Conservation (phyloP, 2,113 vertebrate genomes). For the Nyctibius bracteatus region DNA sequence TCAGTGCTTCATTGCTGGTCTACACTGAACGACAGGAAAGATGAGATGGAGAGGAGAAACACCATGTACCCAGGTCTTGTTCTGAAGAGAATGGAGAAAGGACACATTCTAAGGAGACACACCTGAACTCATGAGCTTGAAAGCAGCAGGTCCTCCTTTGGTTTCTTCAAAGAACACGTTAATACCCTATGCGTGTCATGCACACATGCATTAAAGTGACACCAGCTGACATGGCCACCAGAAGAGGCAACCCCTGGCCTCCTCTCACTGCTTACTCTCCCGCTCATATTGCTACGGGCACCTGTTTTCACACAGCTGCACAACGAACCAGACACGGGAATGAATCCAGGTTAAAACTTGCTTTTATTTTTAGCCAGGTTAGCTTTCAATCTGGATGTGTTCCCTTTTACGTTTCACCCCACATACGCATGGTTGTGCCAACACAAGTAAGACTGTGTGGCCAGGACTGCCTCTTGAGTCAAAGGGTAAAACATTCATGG, state of each 20-base stretch:
- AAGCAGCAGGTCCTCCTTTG: background rate
- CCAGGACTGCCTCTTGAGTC: background rate
- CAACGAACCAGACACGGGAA: background rate
- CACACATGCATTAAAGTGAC: fast-evolving
- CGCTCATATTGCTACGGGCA: background rate
- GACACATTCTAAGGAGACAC: background rate
- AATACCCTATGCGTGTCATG: fast-evolving
- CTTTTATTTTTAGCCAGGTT: background rate
- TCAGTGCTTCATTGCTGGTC: background rate
- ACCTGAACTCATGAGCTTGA: background rate
- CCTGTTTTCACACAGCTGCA: background rate
- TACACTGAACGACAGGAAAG: fast-evolving
- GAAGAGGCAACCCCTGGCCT: background rate
- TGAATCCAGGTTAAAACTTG: background rate
- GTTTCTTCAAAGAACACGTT: background rate
- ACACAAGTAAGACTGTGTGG: fast-evolving
- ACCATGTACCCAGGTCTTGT: fast-evolving
- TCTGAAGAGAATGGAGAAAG: background rate
- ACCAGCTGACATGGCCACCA: background rate
- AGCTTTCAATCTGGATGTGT: background rate
- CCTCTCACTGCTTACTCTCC: background rate
- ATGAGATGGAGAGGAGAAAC: background rate
- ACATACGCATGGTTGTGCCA: fast-evolving
- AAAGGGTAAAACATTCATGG: background rate
- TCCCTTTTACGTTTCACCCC: background rate